Evolutionary conservation across 2,797 vertebrate genomes (phyloP), one percentile per base, ranked within the genome.

Genomic region (Ataeniobius toweri): DNA sequence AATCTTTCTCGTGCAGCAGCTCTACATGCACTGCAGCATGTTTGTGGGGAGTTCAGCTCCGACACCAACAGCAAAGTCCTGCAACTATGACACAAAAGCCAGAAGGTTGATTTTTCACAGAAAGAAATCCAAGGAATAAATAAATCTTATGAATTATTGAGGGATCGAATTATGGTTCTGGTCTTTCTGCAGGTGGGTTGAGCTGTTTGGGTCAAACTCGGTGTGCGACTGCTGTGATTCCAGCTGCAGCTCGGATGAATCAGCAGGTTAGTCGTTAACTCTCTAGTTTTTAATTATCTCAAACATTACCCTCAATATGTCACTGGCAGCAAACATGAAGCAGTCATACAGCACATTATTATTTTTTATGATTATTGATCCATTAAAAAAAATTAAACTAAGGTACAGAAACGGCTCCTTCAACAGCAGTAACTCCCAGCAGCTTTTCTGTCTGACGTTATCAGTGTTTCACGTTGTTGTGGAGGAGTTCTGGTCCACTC

Each of bases 1-100:
- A 16, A 14, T 48, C 58, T 14, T 65, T 31, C 46, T 84, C n/a
- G 10, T 69, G 46, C 48, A 92, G 92, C 83, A 90, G 78, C 88
- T 96, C 36, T 94, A 92, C 93, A 94, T 95, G 90, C 94, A 96
- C 89, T 96, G 95, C 86, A 83, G 84, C 80, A 92, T 94, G 89
- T 93, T 89, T 2, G 81, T 90, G 22, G 31, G 83, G 31, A 71
- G 79, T 13, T 48, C 76, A 12, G 46, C 51, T 5, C 86, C 94
- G 24, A 91, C 92, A 3, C 39, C 85, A 0, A 93, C 77, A 13
- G 81, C 92, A 0, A 96, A 96, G 81, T 92, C 92, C 82, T 96
- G 95, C 89, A 94, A 88, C 83, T 96, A 94, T 24, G 80, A 95
- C 84, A 71, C 78, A 2, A 26, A 82, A 28, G 58, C 77, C 36